Evolutionary conservation across 2,888 invertebrate genomes (phyloP), one percentile per base, ranked within the genome.

Genomic region (Pimpla rufipes): DNA sequence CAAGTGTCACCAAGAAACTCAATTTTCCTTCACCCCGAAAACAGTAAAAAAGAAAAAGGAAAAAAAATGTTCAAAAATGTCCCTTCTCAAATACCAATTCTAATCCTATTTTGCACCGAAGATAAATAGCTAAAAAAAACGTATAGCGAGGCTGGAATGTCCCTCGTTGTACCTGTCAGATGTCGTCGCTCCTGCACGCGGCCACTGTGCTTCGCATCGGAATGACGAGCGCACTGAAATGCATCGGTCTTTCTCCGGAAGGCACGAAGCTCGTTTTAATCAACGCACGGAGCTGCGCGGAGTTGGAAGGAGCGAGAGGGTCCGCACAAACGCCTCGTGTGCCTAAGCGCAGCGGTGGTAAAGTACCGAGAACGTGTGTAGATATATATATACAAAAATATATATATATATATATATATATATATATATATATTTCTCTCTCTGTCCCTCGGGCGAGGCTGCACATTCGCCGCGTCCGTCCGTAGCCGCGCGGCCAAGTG

Each of bases 181-280:
- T 83, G 77, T 80, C 80, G 74, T 83, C 83, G 83, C 80, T 80
- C 66, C 80, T 70, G 80, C 55, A 68, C 23, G 73, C 77, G 73
- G 74, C 62, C 77, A 80, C 80, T 80, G 83, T 77, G 80, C 64
- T 77, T 80, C 68, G 83, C 83, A 83, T 83, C 73, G 68, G 80
- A 83, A 83, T 83, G 73, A 80, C 73, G 73, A 68, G 45, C 64
- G 77, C 64, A 77, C 80, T 80, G 80, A 77, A 84, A 81, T 84
- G 77, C 83, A 84, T 84, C 81, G 80, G 64, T 84, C 83, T 84
- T 84, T 84, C 83, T 81, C 81, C 83, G 77, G 80, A 84, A 80
- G 83, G 74, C 77, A 84, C 78, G 83, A 81, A 78, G 77, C 78
- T 78, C 74, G 80, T 73, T 83, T 80, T 78, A 78, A 84, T 84